A percentile compares a stretch with the other conserved stretches of the same genome.
These are phyloP conservation scores for Pycnomerus fuliginosus DNA, from an alignment of 2,888 invertebrate genomes.

Conservation along the genomic window DNA sequence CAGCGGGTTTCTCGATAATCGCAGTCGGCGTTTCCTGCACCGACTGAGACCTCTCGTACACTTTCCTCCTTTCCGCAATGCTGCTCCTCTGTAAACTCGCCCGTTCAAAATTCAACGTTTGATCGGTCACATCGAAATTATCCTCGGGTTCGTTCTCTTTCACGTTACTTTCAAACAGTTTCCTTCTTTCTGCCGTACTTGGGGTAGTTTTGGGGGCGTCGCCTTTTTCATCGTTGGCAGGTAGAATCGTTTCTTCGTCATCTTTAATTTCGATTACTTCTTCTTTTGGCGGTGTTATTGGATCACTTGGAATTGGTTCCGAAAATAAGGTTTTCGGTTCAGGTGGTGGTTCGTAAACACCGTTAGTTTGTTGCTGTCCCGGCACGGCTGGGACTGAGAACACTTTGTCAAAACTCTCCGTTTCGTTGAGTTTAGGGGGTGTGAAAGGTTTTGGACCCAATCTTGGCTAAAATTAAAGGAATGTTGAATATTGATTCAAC, in stretches of 20 bases:
- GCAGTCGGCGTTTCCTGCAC: constrained; percentile 57
- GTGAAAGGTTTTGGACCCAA: constrained; percentile 86
- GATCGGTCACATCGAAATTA: constrained; percentile 56
- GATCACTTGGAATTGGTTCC: constrained; percentile 2
- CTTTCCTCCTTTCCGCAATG: constrained; percentile 74
- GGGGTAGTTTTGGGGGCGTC: constrained; percentile 74
- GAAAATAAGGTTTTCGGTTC: constrained; percentile 11
- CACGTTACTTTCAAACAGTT: constrained; percentile 63
- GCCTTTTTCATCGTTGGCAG: constrained; percentile 65
- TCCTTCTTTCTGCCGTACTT: constrained; percentile 77
- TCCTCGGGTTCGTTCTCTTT: constrained; percentile 50
- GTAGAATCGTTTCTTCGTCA: constrained; percentile 55
- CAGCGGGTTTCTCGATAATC: constrained; percentile 62
- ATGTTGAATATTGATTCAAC: background rate
- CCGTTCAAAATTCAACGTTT: constrained; percentile 58
- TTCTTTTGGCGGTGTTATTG: constrained; percentile 11
- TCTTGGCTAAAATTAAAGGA: constrained; percentile 63
- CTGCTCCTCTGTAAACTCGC: constrained; percentile 66
- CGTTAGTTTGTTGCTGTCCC: constrained; percentile 48
- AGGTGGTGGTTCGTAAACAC: constrained; percentile 22
- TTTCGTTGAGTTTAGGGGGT: constrained; percentile 69
- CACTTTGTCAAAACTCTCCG: constrained; percentile 78
- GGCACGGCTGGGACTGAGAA: constrained; percentile 79
- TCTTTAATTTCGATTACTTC: constrained; percentile 22
- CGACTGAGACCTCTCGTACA: constrained; percentile 78